phyloP scores from a whole-genome alignment of 2,888 invertebrate species.

The Cyclophora albipunctata region DNA sequence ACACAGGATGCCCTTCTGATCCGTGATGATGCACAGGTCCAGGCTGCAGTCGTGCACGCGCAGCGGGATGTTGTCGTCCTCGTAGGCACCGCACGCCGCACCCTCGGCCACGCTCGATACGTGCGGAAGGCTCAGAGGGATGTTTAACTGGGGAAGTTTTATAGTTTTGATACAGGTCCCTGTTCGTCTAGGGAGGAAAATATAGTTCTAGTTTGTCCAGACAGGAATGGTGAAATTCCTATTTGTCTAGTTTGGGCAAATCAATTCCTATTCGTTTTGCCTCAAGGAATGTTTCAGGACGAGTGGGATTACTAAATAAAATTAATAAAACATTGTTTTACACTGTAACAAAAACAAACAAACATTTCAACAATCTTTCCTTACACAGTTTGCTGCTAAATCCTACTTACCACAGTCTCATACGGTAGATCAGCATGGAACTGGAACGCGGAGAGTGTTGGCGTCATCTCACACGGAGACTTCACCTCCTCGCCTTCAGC shows the following conservation, averaged over 20 bases:
- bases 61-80: slow-evolving; percentile 87
- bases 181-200: slow-evolving; percentile 12
- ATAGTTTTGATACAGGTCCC: background rate
- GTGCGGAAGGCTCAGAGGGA: slow-evolving; percentile 87
- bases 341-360: no score
- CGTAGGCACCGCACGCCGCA: slow-evolving; percentile 81
- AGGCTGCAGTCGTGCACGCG: slow-evolving; percentile 88
- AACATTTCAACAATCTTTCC: no score
- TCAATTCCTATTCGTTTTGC: background rate
- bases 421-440: slow-evolving; percentile 91
- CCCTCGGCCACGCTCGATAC: slow-evolving; percentile 67
- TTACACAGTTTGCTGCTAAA: no score
- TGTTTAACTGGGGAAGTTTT: slow-evolving; percentile 79
- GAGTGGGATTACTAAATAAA: no score
- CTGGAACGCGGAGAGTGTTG: slow-evolving; percentile 85
- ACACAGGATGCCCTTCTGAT: slow-evolving; percentile 81
- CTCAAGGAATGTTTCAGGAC: no score
- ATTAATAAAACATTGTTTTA: no score
- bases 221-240: no score
- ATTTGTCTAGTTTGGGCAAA: background rate
- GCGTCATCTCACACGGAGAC: slow-evolving; percentile 76
- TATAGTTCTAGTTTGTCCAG: background rate
- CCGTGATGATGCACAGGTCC: slow-evolving; percentile 85
- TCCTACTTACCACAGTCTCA: slow-evolving; percentile 84
- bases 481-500: slow-evolving; percentile 77